These are phyloP conservation scores for Megaceryle torquata DNA, from an alignment of 2,113 vertebrate species.

Conservation along the genomic window DNA sequence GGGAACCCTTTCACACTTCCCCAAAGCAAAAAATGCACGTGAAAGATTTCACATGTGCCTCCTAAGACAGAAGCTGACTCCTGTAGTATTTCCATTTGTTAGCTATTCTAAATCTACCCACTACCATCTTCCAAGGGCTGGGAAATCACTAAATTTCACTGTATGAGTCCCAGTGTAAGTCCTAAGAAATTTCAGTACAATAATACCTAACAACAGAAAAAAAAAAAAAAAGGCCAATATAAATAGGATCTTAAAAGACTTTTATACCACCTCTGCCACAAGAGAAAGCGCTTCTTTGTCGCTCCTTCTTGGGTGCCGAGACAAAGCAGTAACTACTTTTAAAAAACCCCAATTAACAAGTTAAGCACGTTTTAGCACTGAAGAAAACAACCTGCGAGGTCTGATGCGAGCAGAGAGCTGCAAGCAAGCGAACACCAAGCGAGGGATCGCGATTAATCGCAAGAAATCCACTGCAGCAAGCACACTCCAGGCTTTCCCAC, in stretches of 20 bases:
- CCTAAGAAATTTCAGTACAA: background rate
- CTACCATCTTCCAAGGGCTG: background rate
- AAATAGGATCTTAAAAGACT: background rate
- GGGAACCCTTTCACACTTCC: background rate
- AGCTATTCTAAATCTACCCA: background rate
- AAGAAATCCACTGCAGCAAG: background rate
- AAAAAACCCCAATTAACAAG: background rate
- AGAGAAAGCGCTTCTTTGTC: background rate
- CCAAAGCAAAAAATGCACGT: background rate
- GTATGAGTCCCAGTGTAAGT: background rate
- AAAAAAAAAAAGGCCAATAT: background rate
- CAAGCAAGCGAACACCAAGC: background rate
- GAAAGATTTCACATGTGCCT: background rate
- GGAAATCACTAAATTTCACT: background rate
- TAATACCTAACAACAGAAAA: rapidly evolving
- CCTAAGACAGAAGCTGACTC: background rate
- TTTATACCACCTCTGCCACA: background rate
- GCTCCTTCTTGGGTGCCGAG: background rate
- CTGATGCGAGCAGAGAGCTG: background rate
- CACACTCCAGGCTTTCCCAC: background rate
- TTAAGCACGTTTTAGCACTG: background rate
- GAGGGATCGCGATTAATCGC: background rate
- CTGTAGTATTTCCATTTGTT: background rate
- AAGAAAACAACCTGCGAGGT: background rate
- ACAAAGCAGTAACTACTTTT: background rate